Evolutionary conservation across 2,113 vertebrate genomes (phyloP), one percentile per base, ranked within the genome.

Genomic region (Pagrus major): DNA sequence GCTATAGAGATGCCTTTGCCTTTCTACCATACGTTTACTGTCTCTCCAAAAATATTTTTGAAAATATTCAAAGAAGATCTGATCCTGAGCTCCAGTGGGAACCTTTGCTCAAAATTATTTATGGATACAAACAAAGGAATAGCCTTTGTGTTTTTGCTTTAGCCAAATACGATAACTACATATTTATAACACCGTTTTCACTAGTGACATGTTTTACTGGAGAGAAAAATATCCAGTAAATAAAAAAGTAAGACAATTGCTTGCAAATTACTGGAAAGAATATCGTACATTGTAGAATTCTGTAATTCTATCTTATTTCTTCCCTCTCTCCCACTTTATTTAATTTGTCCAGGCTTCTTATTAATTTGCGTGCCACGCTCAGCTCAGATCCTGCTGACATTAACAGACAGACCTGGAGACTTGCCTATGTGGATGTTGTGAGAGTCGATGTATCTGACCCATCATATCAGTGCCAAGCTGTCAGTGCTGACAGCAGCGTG

Each of bases 401-500:
- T 59, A 61, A 51, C 35, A 71, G 68, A 60, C 63, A 31, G 55
- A 74, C 73, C 42, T 2, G 29, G 64, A 75, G 52, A 51, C 54
- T 42, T 76, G 67, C 68, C 61, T 39, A 74, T 75, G 60, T 15
- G 47, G 72, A 71, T 42, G 64, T 8, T 73, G 66, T 15, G 74
- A 65, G 85, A 58, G 70, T n/a, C 65, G 82, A 73, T 75, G 76
- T 72, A 60, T 81, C 80, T 68, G 86, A 90, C 71, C 82, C 73
- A 5, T 86, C 69, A 84, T 84, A 89, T 83, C 85, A 52, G 80
- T 77, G 88, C 81, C 85, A 75, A 75, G 83, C 73, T 81, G 81
- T 84, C 86, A 65, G 78, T 76, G 90, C 87, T 90, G 90, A 90
- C 89, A 73, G 61, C 73, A 77, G 87, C 80, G 60, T 65, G 71